Evolutionary conservation across 2,797 vertebrate species (phyloP).

Genomic region (Nyctibius grandis): DNA sequence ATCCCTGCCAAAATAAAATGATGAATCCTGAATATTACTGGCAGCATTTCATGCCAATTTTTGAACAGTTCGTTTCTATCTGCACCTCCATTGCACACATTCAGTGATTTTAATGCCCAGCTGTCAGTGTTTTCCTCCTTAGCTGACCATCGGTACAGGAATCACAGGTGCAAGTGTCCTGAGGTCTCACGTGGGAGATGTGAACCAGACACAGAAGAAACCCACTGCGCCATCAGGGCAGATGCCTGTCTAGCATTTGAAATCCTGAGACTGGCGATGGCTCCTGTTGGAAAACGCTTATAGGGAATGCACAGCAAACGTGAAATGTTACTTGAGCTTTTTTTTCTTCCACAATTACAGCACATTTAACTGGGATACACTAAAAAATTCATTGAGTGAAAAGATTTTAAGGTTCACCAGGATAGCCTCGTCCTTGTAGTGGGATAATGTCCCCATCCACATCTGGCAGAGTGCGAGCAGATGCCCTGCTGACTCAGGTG

Average conservation of each 20-base stretch:
- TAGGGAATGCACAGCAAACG: not conserved
- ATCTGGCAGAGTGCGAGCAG: not conserved
- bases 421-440: not conserved
- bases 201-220: not conserved
- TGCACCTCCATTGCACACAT: not conserved
- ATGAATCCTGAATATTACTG: constrained; percentile 63
- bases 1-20: constrained; percentile 66
- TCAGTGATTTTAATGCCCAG: not conserved
- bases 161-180: not conserved
- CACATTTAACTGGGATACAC: not conserved
- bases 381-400: not conserved
- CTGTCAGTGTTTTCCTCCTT: constrained; percentile 10
- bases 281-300: not conserved
- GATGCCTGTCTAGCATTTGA: not conserved
- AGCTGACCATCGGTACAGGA: not conserved
- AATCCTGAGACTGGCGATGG: not conserved
- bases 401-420: not conserved
- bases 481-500: not conserved
- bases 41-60: constrained; percentile 47
- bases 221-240: not conserved
- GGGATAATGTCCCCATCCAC: no score
- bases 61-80: constrained; percentile 1
- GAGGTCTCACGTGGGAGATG: rapidly evolving
- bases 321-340: not conserved
- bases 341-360: not conserved